These are phyloP conservation scores for Phataginus tetradactyla DNA, from an alignment of 2,797 vertebrate species.

Conservation along the genomic window DNA sequence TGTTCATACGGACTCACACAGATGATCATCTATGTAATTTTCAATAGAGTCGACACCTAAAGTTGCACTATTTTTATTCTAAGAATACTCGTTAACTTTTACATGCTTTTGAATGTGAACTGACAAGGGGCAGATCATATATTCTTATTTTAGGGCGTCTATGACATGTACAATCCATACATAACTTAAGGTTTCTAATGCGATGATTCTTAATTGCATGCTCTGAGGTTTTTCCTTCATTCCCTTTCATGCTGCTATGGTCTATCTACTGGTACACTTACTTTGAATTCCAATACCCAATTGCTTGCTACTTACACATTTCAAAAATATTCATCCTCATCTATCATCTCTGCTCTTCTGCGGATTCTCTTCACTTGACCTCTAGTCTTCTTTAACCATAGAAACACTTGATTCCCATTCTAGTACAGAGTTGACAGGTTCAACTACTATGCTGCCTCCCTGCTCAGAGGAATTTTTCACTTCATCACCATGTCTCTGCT, in stretches of 20 bases:
- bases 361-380: slow-evolving; percentile 69
- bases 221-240: background rate
- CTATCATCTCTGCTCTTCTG: slow-evolving; percentile 53
- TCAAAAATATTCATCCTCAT: slow-evolving; percentile 72
- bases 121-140: background rate
- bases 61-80: background rate
- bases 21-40: slow-evolving; percentile 25
- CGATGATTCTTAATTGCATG: background rate
- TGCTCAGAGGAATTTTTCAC: slow-evolving; percentile 15
- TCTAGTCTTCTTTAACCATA: slow-evolving; percentile 58
- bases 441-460: background rate
- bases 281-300: slow-evolving; percentile 52
- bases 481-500: slow-evolving; percentile 42
- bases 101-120: background rate
- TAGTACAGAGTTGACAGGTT: slow-evolving; percentile 42
- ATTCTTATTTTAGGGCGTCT: slow-evolving; percentile 3
- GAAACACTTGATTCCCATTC: slow-evolving; percentile 56
- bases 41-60: slow-evolving; percentile 49
- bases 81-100: background rate
- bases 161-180: background rate
- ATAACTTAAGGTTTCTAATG: background rate
- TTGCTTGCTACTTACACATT: slow-evolving; percentile 65
- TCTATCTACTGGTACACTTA: background rate
- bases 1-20: background rate
- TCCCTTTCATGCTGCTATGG: background rate